Conservation (phyloP, 2,113 vertebrate species). For the Urocolius indicus region DNA sequence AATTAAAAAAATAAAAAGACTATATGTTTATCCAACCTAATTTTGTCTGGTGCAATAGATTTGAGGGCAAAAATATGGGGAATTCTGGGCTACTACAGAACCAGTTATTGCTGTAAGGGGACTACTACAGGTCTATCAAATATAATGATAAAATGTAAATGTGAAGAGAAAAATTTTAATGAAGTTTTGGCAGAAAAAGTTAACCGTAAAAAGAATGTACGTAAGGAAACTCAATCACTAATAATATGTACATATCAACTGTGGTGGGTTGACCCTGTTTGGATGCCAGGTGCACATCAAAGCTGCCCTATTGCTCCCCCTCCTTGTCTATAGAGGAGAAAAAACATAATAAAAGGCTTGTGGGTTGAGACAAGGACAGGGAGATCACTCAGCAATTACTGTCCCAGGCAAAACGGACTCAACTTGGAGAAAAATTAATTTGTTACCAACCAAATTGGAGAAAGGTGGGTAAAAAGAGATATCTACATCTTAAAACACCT, state of each 20-base stretch:
- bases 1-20: background rate
- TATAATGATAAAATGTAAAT: background rate
- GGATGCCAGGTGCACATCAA: too few species aligned
- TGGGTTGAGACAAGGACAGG: too few species aligned
- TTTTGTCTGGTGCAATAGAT: background rate
- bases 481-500: too few species aligned
- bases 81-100: background rate
- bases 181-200: background rate
- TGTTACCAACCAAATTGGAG: too few species aligned
- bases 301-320: too few species aligned
- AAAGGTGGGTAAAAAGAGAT: too few species aligned
- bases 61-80: background rate
- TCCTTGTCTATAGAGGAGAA: too few species aligned
- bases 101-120: background rate
- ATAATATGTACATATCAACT: background rate
- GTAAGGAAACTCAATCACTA: background rate
- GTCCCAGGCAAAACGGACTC: too few species aligned
- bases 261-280: too few species aligned
- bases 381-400: too few species aligned
- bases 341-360: too few species aligned
- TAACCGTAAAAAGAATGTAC: background rate
- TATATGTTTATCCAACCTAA: background rate
- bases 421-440: too few species aligned
- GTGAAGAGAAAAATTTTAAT: background rate
- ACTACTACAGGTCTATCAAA: background rate